Evolutionary conservation across 2,888 invertebrate genomes (phyloP), one percentile per base, ranked within the genome.

Genomic region (Lithophane semibrunnea): DNA sequence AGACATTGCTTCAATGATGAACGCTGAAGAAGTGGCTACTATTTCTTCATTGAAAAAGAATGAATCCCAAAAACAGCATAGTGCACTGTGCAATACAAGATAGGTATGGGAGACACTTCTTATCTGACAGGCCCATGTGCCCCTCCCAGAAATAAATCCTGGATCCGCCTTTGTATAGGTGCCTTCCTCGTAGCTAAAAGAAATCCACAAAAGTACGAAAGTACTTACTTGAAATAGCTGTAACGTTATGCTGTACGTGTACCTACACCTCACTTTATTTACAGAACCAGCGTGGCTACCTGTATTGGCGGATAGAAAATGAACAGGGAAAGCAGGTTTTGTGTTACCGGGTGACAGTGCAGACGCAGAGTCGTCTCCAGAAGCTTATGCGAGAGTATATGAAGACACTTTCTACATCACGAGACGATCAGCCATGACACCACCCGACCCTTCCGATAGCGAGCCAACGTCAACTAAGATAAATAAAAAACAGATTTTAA

Each of bases 221-320:
- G 8, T 61, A 44, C 7, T 29, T 54, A 16, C 7, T 47, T 63
- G 42, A 75, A 56, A 65, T 64, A 56, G 3, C 47, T 29, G 5
- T 37, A 37, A 4, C 29, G 29, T 47, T 16, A 7, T 7, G 2
- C 9, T 52, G 4, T 68, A 68, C 29, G 29, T 29, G 4, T 68
- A 68, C n/a, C n/a, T n/a, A n/a, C 42, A 52, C 7, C n/a, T 9
- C 16, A 64, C 29, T 68, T 64, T 56, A 65, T 74, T 79, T 91
- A 24, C 92, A 96, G 96, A 95, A 96, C 82, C 94, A 94, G 83
- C 94, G 96, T 1, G 96, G 96, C 3, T 92, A 85, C 77, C 84
- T 96, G 60, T 90, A 91, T 56, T 96, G 96, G 96, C 90, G 92
- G 16, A 93, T 96, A 67, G 91, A 92, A 86, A 95, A 96, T 83